Base-by-base conservation (phyloP, 2,797 vertebrate species). In the Enteromius treurensis region DNA sequence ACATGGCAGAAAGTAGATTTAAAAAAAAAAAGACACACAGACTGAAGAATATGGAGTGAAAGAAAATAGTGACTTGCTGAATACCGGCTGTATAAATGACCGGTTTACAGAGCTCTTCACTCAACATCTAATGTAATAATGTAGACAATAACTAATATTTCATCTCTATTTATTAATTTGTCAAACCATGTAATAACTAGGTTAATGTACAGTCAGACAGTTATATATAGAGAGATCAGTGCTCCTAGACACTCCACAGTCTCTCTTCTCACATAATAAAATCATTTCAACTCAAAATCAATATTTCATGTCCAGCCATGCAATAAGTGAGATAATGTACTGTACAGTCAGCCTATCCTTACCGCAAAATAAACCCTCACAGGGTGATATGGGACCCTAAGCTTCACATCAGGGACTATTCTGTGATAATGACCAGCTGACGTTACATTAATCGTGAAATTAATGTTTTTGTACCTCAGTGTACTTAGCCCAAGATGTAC, bases 251-350 rank as follows among this genome's bases (percentile, higher is more conserved):
- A 14, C 11, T 65, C 74, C 3, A 37, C 34, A 37, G 74, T 42
- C 60, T 75, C 32, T 55, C 32, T n/a, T 75, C 49, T 78, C 77
- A 67, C 19, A 40, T 32, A 67, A 78, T 78, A n/a, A 78, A 67
- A 78, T 64, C 0, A 47, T 78, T 78, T 67, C 0, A 34, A 26
- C 75, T n/a, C 26, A 67, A 64, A 60, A 78, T 67, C 42, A 67
- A 51, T 78, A 65, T 65, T 65, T 78, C 77, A 64, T 65, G 42
- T 77, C 58, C 26, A 65, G 26, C 19, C 77, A 67, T 78, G 60
- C 26, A 49, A 64, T 78, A 65, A 64, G 76, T 65, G 17, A 26
- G 17, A 78, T 78, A 78, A 78, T 78, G 60, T 73, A 73, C 70
- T 51, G 70, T 65, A 65, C 76, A 49, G 42, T 78, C 42, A 78